These are phyloP conservation scores for Strix aluco DNA, from an alignment of 2,113 vertebrate genomes.

Conservation along the genomic window DNA sequence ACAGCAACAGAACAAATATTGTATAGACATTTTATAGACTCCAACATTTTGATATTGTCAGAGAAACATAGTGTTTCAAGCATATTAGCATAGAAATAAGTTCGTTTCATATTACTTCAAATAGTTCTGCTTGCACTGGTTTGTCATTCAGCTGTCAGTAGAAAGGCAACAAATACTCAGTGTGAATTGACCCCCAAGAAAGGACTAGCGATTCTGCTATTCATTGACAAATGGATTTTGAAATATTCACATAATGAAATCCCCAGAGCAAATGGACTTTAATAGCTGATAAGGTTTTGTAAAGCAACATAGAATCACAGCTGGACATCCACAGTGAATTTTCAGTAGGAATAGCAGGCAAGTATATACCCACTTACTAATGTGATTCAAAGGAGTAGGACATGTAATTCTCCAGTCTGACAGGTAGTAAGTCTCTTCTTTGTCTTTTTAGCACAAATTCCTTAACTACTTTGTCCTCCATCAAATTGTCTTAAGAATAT, in stretches of 20 bases:
- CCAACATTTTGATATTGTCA: background rate
- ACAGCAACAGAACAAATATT: background rate
- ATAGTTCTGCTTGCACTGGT: background rate
- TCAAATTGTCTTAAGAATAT: background rate
- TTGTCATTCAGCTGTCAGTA: slow-evolving; percentile 43
- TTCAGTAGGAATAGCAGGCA: background rate
- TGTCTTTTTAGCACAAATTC: background rate
- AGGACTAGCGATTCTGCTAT: background rate
- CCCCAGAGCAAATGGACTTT: background rate
- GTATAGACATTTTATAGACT: slow-evolving; percentile 42
- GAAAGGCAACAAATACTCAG: slow-evolving; percentile 7
- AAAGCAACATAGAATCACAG: background rate
- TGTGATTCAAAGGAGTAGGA: background rate
- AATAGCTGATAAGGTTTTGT: background rate
- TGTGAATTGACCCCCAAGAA: slow-evolving; percentile 41
- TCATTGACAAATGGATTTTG: slow-evolving; percentile 39
- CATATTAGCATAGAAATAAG: slow-evolving; percentile 41
- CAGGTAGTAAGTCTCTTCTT: background rate
- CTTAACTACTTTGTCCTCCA: background rate
- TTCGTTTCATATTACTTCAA: slow-evolving; percentile 26
- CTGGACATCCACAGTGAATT: background rate
- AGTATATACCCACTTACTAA: background rate
- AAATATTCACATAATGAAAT: slow-evolving; percentile 45
- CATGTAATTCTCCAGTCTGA: background rate
- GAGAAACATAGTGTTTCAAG: slow-evolving; percentile 10